phyloP scores from a whole-genome alignment of 2,113 vertebrate species.

The Oriolus oriolus region DNA sequence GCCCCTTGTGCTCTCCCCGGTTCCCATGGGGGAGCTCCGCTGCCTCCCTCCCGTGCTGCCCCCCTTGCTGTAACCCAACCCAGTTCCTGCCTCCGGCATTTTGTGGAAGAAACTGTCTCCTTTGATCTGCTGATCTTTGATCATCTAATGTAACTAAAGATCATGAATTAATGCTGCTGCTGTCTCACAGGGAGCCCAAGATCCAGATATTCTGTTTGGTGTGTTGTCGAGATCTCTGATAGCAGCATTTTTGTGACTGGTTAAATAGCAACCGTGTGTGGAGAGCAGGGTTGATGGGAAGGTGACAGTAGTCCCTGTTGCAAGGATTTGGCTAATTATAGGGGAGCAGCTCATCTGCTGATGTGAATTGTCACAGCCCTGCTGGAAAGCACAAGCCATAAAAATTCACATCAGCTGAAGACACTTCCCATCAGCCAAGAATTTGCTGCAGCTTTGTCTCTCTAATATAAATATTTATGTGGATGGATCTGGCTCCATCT shows the following conservation, averaged over 20 bases:
- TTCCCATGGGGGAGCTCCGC: rapidly evolving
- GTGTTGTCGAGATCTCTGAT: not conserved
- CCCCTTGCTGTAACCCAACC: not conserved
- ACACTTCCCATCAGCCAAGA: not conserved
- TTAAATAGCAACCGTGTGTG: not conserved
- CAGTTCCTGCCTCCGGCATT: rapidly evolving
- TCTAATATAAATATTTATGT: slow-evolving; percentile 44
- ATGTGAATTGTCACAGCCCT: slow-evolving; percentile 3
- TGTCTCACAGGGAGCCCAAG: not conserved
- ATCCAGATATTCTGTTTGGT: not conserved
- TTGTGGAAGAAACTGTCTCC: not conserved
- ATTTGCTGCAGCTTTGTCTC: not conserved
- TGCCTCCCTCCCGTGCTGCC: rapidly evolving
- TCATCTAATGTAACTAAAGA: not conserved
- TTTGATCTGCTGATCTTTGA: slow-evolving; percentile 32
- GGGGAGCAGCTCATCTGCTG: not conserved
- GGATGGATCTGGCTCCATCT: not conserved
- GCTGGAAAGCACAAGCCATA: not conserved
- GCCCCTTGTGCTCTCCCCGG: rapidly evolving
- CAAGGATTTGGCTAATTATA: slow-evolving; percentile 24
- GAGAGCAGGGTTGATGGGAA: not conserved
- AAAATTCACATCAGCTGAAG: slow-evolving; percentile 21
- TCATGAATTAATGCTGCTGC: not conserved
- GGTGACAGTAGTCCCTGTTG: not conserved
- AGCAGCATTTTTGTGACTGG: not conserved